Evolutionary conservation across 1,140 invertebrate genomes (phyloP).

Genomic region (Cotesia glomerata): DNA sequence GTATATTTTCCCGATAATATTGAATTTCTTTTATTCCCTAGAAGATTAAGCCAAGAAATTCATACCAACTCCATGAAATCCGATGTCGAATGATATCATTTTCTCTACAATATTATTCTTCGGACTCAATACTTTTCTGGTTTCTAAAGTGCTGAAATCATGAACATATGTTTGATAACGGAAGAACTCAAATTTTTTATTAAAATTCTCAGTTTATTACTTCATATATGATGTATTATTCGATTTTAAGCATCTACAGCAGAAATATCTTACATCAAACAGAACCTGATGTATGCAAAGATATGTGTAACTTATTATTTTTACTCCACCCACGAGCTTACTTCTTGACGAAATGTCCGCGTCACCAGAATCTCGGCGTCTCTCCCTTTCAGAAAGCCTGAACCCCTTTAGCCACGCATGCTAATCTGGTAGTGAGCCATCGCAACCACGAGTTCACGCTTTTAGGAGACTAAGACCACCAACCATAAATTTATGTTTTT

Average conservation of each 20-base stretch:
- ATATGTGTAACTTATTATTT: conserved; percentile 34
- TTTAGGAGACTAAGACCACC: neutral
- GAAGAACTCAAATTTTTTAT: neutral
- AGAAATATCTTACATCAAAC: neutral
- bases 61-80: neutral
- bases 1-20: conserved; percentile 21
- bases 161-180: neutral
- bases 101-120: neutral
- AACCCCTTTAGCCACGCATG: conserved; percentile 16
- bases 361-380: conserved; percentile 5
- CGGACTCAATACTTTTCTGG: no score
- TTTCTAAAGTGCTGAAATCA: no score
- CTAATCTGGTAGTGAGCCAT: conserved; percentile 22
- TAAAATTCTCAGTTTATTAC: no score
- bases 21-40: conserved; percentile 2
- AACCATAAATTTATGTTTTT: conserved; percentile 8
- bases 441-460: conserved; percentile 21
- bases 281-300: neutral
- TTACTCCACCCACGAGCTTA: conserved; percentile 41
- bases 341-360: conserved; percentile 3
- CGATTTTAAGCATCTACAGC: no score
- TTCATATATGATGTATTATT: no score
- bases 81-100: neutral
- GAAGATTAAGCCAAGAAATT: neutral
- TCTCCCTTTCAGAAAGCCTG: neutral